Conservation (phyloP, 2,797 vertebrate genomes). For the Poecilia picta region DNA sequence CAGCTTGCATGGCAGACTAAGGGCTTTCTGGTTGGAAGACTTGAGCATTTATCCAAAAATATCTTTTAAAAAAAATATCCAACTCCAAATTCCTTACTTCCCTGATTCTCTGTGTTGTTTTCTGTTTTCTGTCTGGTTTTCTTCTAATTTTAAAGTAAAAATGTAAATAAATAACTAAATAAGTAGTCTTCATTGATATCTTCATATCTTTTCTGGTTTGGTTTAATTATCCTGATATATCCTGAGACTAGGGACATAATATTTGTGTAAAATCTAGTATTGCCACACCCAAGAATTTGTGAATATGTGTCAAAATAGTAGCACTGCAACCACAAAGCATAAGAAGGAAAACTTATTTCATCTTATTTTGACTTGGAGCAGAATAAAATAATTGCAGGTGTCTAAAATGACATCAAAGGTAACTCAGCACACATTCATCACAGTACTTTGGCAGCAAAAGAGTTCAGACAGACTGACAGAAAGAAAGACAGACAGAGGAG, state of each 20-base stretch:
- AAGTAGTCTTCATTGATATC: background rate
- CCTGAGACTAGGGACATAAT: background rate
- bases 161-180: background rate
- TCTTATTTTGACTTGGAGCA: conserved; percentile 22
- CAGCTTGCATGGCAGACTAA: background rate
- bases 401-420: conserved; percentile 52
- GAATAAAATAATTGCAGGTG: conserved; percentile 29
- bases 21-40: conserved; percentile 7
- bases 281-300: background rate
- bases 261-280: background rate
- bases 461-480: conserved; percentile 14
- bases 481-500: too few species aligned
- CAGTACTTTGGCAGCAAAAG: conserved; percentile 19
- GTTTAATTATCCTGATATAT: background rate
- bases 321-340: conserved; percentile 20
- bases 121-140: background rate
- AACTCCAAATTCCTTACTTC: conserved; percentile 1
- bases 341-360: background rate
- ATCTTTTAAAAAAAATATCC: background rate
- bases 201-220: background rate
- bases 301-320: background rate
- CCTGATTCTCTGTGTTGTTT: background rate
- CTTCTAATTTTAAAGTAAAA: background rate
- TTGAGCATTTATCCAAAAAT: conserved; percentile 9
- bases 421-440: conserved; percentile 40